Evolutionary conservation across 2,113 vertebrate species (phyloP).

Genomic region (Centrocercus urophasianus): DNA sequence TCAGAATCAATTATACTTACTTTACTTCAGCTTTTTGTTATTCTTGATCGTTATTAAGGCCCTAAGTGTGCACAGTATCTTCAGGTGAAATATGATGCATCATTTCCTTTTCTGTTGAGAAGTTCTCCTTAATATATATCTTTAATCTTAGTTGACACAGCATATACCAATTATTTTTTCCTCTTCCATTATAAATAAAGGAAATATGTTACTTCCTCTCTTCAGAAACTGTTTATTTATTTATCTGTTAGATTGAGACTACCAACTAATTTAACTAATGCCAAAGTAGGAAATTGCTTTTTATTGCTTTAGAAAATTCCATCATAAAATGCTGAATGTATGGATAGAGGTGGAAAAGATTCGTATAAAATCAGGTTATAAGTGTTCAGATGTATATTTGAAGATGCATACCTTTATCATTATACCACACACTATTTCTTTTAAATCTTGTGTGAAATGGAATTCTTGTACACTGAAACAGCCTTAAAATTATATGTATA

Average conservation of each 20-base stretch:
- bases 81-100: neutral
- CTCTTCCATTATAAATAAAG: neutral
- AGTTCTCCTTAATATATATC: neutral
- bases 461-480: neutral
- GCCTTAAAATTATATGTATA: neutral
- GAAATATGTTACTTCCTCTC: neutral
- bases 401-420: neutral
- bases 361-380: neutral
- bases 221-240: neutral
- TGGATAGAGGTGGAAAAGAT: neutral
- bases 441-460: neutral
- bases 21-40: neutral
- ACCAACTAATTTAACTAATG: slow-evolving; percentile 1
- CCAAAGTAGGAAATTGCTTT: neutral
- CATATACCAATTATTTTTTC: neutral
- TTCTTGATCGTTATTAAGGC: neutral
- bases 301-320: neutral
- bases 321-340: neutral
- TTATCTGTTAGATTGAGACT: neutral
- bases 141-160: neutral
- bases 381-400: neutral
- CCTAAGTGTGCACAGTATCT: neutral
- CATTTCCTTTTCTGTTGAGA: neutral
- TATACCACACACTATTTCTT: neutral
- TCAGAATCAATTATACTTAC: neutral